phyloP scores from a whole-genome alignment of 1,140 invertebrate genomes.

The Tenebrio molitor region DNA sequence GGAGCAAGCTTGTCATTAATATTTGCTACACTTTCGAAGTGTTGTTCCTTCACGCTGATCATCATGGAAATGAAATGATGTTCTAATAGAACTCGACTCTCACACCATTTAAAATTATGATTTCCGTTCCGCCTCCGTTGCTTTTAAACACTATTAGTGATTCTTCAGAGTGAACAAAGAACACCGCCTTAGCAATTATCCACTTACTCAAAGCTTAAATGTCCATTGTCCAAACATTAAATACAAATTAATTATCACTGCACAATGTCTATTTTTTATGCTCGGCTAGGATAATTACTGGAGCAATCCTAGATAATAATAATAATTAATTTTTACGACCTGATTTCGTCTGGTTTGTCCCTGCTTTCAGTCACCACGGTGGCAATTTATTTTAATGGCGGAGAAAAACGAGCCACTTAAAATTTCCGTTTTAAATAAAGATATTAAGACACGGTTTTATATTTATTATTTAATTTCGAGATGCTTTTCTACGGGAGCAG shows the following conservation, averaged over 20 bases:
- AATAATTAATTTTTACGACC: slow-evolving; percentile 25
- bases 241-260: slow-evolving; percentile 22
- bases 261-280: slow-evolving; percentile 20
- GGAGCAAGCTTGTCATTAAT: too few species aligned
- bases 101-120: background rate
- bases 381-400: slow-evolving; percentile 28
- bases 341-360: background rate
- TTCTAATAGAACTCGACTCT: background rate
- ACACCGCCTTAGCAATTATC: slow-evolving; percentile 20
- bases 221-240: slow-evolving; percentile 24
- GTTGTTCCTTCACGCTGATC: too few species aligned
- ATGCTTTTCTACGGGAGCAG: background rate
- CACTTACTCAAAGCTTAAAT: slow-evolving; percentile 6
- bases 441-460: slow-evolving; percentile 11
- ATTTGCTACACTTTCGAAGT: too few species aligned
- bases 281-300: slow-evolving; percentile 7
- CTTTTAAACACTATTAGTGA: background rate
- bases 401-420: slow-evolving; percentile 23
- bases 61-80: background rate
- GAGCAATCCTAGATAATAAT: too few species aligned
- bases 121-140: background rate
- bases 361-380: slow-evolving; percentile 4
- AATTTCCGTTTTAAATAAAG: slow-evolving; percentile 34
- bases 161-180: background rate
- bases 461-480: slow-evolving; percentile 25